Evolutionary conservation across 2,113 vertebrate genomes (phyloP), one percentile per base, ranked within the genome.

Genomic region (Semnornis frantzii): DNA sequence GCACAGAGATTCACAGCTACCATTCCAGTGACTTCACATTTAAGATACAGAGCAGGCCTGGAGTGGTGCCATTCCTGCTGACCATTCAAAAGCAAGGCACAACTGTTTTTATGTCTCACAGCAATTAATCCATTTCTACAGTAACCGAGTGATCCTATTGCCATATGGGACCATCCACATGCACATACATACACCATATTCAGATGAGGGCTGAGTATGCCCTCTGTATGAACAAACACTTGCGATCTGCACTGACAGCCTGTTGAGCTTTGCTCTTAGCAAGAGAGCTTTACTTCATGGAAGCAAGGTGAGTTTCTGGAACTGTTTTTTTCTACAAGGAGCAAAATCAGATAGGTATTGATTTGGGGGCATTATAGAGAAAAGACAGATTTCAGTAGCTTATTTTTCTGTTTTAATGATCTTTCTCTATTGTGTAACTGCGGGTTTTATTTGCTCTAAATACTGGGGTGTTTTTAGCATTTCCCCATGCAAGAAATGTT

Each of bases 121-220:
- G 39, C 15, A 71, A 83, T 39, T 62, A 72, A 66, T 17, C 44
- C 44, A n/a, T 62, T 69, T 44, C 58, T 48, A 19, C 10, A 68
- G 33, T 8, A 85, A 76, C 6, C 23, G 30, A 64, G 39, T 28
- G 12, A 33, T 48, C 27, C 55, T 82, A 31, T 27, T 73, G 70
- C 63, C 50, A 8, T 46, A n/a, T n/a, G n/a, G 34, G 50, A 12
- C 76, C 64, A 72, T 27, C 39, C 20, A 33, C 37, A 23, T 3
- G 9, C 30, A 28, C 28, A 6, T 2, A 24, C 0, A 0, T 17
- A 37, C 8, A 17, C 9, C 5, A 4, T n/a, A 23, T 37, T 59
- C 44, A 65, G 54, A 60, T 5, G 15, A 50, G 42, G 57, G 21
- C 7, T 23, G 30, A 54, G 19, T 10, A 15, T 10, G 18, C 8